phyloP scores from a whole-genome alignment of 2,113 vertebrate genomes.

The Anguilla japonica region DNA sequence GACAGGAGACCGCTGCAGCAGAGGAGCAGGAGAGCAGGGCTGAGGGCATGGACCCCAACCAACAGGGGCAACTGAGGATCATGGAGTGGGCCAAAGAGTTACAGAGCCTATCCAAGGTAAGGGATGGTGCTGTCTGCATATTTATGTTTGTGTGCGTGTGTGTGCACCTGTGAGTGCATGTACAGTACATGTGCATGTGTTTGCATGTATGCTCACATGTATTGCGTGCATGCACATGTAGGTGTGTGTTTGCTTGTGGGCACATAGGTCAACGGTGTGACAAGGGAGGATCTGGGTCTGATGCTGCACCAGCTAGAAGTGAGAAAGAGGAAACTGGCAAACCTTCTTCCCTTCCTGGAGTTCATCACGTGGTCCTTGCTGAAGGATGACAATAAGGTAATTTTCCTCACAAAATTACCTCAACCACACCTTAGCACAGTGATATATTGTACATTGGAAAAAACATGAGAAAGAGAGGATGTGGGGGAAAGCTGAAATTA shows the following conservation, averaged over 20 bases:
- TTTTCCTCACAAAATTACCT: not conserved
- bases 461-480: no score
- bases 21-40: constrained; percentile 7
- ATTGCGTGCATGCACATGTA: not conserved
- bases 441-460: no score
- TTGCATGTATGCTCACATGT: no score
- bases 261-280: constrained; percentile 36
- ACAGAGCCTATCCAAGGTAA: constrained; percentile 43
- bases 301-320: constrained; percentile 43
- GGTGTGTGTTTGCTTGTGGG: not conserved
- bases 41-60: constrained; percentile 10
- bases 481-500: no score
- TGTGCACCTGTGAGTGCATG: not conserved
- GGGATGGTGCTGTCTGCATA: not conserved
- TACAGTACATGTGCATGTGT: not conserved
- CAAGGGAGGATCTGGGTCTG: constrained; percentile 34
- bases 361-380: constrained; percentile 53
- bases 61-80: constrained; percentile 35
- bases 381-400: constrained; percentile 39
- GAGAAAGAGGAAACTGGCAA: constrained; percentile 37
- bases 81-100: constrained; percentile 52
- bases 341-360: constrained; percentile 48
- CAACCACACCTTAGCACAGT: not conserved
- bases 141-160: not conserved
- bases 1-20: not conserved